Evolutionary conservation across 1,140 invertebrate genomes (phyloP).

Genomic region (Temnothorax nylanderi): DNA sequence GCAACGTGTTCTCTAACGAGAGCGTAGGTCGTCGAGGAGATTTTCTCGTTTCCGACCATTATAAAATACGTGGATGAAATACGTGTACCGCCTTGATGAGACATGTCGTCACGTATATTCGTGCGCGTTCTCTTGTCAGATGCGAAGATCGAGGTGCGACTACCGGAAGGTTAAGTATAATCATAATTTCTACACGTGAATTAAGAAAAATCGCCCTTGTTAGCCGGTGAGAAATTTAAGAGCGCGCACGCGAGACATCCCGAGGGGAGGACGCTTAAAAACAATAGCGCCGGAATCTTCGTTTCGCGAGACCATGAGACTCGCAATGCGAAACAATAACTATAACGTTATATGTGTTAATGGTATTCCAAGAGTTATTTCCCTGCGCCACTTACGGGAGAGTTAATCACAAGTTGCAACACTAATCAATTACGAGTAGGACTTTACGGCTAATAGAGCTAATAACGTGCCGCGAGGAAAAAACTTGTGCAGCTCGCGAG

Average conservation of each 20-base stretch:
- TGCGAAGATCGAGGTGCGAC: neutral
- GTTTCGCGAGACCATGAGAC: neutral
- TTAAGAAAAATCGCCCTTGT: neutral
- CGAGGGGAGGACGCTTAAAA: neutral
- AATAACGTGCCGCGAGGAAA: neutral
- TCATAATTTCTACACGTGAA: constrained; percentile 14
- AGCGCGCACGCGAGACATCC: neutral
- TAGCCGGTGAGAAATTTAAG: constrained; percentile 1
- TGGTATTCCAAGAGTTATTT: neutral
- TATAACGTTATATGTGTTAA: neutral
- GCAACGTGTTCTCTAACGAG: neutral
- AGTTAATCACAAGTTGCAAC: constrained; percentile 9
- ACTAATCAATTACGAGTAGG: constrained; percentile 5
- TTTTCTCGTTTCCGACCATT: neutral
- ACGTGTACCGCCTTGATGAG: neutral
- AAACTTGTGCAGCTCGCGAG: neutral
- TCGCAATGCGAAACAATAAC: neutral
- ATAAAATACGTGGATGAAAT: neutral
- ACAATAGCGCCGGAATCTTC: constrained; percentile 2
- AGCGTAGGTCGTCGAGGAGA: neutral
- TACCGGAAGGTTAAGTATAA: constrained; percentile 17
- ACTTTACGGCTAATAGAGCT: constrained; percentile 2
- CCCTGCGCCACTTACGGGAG: neutral
- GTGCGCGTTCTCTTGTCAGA: neutral
- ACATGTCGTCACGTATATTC: neutral